Conservation (phyloP, 1,140 invertebrate species). For the Heterodera schachtii region DNA sequence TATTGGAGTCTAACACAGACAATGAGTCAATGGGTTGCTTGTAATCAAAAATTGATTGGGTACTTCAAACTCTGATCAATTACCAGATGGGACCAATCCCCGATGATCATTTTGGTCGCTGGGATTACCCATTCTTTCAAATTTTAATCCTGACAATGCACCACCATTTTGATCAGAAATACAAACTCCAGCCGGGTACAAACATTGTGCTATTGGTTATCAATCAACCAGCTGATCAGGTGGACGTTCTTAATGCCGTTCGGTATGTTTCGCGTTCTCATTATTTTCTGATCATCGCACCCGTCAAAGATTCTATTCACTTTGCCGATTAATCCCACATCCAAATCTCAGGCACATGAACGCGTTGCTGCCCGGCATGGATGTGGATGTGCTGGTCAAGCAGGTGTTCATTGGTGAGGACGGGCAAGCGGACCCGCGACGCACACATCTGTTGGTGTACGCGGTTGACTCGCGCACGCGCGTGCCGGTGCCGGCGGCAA, state of each 20-base stretch:
- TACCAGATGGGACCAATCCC: too few relatives aligned
- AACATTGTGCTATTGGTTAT: slow-evolving; percentile 53
- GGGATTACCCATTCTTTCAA: not conserved
- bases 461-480: slow-evolving; percentile 51
- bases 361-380: slow-evolving; percentile 27
- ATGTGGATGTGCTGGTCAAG: slow-evolving; percentile 52
- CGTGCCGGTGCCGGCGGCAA: slow-evolving; percentile 16
- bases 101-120: too few relatives aligned
- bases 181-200: slow-evolving; percentile 52
- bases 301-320: too few relatives aligned
- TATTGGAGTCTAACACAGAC: not conserved
- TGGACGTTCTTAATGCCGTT: slow-evolving; percentile 49
- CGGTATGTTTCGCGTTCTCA: not conserved
- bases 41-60: too few relatives aligned
- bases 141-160: not conserved
- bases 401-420: slow-evolving; percentile 54
- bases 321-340: too few relatives aligned
- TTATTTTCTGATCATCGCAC: too few relatives aligned
- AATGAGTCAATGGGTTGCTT: too few relatives aligned
- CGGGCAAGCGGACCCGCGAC: slow-evolving; percentile 41
- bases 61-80: too few relatives aligned
- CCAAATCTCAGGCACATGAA: slow-evolving; percentile 8
- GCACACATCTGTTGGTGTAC: slow-evolving; percentile 56
- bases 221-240: slow-evolving; percentile 38
- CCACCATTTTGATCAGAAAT: slow-evolving; percentile 34